Conservation (phyloP, 2,113 vertebrate species). For the Ophthalmolycus amberensis region DNA sequence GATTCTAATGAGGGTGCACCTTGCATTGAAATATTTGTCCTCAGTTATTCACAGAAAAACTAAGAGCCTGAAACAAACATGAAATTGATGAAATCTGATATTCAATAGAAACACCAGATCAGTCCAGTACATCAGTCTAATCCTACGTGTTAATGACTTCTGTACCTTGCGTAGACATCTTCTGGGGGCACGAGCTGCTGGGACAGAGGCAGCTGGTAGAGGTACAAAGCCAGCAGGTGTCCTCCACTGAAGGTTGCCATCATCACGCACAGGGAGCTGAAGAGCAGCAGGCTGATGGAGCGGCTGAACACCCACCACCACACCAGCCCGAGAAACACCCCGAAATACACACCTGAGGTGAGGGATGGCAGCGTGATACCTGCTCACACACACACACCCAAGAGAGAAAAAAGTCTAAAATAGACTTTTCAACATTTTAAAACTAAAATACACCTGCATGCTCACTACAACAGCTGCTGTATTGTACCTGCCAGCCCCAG, state of each 20-base stretch:
- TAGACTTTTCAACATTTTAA: not conserved
- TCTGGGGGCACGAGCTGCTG: constrained; percentile 82
- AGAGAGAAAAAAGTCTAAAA: not conserved
- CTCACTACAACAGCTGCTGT: constrained; percentile 5
- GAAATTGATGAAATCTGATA: not conserved
- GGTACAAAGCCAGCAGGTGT: constrained; percentile 83
- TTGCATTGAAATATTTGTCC: not conserved
- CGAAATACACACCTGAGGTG: constrained; percentile 85
- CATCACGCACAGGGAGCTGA: constrained; percentile 86
- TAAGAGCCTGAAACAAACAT: not conserved
- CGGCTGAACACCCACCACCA: constrained; percentile 86
- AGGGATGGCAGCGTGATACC: constrained; percentile 80
- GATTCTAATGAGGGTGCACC: not conserved
- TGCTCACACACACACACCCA: constrained; percentile 8
- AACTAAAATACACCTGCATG: not conserved
- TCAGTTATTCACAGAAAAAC: not conserved
- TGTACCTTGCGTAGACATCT: constrained; percentile 83
- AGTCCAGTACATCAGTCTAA: not conserved
- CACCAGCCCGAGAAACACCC: constrained; percentile 83
- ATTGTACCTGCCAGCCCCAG: constrained; percentile 86
- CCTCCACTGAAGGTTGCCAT: constrained; percentile 84
- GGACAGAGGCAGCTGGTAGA: constrained; percentile 86
- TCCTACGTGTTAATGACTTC: not conserved
- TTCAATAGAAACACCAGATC: not conserved
- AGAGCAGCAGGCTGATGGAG: constrained; percentile 76